phyloP scores from a whole-genome alignment of 2,888 invertebrate species.

The Abrostola tripartita region DNA sequence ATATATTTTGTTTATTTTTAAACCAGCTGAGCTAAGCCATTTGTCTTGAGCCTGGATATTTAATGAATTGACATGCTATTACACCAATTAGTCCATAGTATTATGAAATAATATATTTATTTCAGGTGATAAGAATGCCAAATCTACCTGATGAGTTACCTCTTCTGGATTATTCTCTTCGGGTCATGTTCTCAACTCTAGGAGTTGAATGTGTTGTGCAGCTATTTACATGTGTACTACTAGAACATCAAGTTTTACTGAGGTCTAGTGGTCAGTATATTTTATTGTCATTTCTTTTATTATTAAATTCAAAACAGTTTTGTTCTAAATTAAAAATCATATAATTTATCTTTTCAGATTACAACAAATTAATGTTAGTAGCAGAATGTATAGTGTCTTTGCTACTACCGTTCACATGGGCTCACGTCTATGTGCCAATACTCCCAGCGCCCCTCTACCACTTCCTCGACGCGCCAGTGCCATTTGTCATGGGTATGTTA shows the following conservation, averaged over 20 bases:
- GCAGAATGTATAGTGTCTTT: conserved; percentile 97
- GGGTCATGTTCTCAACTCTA: conserved; percentile 95
- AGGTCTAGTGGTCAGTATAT: conserved; percentile 93
- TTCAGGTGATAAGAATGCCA: conserved; percentile 92
- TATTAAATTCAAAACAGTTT: neutral
- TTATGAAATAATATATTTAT: conserved; percentile 36
- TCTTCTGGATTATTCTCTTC: conserved; percentile 96
- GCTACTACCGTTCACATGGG: conserved; percentile 98
- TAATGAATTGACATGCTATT: no score
- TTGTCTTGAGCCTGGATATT: no score
- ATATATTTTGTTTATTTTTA: no score
- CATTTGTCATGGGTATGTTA: conserved; percentile 97
- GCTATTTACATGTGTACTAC: conserved; percentile 97
- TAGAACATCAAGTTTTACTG: conserved; percentile 98
- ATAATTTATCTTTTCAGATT: conserved; percentile 89
- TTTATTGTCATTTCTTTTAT: neutral
- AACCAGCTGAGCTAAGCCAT: no score
- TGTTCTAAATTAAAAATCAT: neutral
- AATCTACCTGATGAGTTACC: conserved; percentile 95
- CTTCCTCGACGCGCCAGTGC: conserved; percentile 99
- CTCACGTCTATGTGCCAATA: conserved; percentile 99
- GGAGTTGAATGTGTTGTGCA: conserved; percentile 97
- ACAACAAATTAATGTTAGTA: conserved; percentile 98
- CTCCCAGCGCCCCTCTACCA: conserved; percentile 97
- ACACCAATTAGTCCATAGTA: no score